phyloP scores from a whole-genome alignment of 2,113 vertebrate species.

The Prunella fulvescens region DNA sequence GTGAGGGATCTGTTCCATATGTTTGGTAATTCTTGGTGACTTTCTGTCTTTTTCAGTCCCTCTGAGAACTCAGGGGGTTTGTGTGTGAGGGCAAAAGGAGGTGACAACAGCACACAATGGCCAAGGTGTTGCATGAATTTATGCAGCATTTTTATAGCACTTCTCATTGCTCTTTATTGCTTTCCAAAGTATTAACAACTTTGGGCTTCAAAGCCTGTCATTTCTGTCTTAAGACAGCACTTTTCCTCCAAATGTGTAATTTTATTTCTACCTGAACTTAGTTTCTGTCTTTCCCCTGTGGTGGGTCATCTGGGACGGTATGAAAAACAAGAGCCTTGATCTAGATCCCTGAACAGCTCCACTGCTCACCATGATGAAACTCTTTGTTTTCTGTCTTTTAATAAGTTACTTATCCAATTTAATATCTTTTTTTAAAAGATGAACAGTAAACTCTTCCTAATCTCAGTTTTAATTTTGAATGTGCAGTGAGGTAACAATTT shows the following conservation, averaged over 20 bases:
- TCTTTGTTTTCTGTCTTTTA: not conserved
- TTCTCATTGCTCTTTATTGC: not conserved
- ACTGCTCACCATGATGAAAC: not conserved
- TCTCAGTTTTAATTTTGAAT: not conserved
- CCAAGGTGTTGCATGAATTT: not conserved
- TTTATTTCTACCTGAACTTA: not conserved
- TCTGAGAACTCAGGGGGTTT: not conserved
- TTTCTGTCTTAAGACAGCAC: not conserved
- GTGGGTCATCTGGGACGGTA: not conserved
- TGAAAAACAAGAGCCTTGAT: not conserved
- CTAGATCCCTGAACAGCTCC: not conserved
- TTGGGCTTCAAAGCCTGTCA: not conserved
- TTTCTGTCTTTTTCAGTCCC: not conserved
- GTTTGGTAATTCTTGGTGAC: not conserved
- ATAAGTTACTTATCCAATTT: not conserved
- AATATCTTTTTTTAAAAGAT: not conserved
- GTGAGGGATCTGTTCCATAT: not conserved
- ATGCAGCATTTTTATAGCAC: not conserved
- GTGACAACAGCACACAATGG: fast-evolving
- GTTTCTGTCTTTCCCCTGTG: not conserved
- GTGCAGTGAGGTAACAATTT: not conserved
- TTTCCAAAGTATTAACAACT: not conserved
- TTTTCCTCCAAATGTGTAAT: not conserved
- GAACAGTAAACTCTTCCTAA: not conserved
- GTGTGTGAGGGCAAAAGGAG: not conserved